Conservation (phyloP, 1,140 invertebrate species). For the Pararge aegeria region DNA sequence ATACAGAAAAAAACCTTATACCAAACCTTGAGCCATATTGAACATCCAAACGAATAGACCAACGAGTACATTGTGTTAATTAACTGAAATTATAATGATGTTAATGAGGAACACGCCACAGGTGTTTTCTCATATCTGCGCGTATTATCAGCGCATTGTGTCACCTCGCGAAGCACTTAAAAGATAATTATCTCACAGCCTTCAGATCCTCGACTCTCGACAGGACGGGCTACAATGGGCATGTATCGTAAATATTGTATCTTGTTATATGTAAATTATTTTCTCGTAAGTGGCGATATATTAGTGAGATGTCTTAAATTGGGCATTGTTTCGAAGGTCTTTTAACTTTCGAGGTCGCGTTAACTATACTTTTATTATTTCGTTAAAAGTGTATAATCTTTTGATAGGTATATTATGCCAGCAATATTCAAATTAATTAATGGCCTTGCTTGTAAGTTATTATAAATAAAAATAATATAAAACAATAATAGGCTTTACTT, state of each 20-base stretch:
- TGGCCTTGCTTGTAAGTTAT: too few relatives aligned
- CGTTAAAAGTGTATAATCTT: too few relatives aligned
- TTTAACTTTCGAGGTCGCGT: background rate
- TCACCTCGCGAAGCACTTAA: background rate
- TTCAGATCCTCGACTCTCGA: background rate
- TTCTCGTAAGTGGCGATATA: background rate
- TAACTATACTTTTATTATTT: too few relatives aligned
- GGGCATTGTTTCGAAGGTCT: background rate
- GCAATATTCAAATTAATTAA: too few relatives aligned
- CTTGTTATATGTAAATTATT: background rate
- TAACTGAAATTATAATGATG: background rate
- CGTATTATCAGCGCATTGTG: background rate
- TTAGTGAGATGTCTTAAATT: background rate
- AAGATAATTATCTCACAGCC: background rate
- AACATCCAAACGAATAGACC: too few relatives aligned
- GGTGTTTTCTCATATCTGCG: background rate
- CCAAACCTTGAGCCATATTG: too few relatives aligned
- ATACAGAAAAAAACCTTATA: too few relatives aligned
- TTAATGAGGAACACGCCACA: background rate
- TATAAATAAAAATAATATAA: too few relatives aligned
- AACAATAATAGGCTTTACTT: too few relatives aligned
- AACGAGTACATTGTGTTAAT: too few relatives aligned
- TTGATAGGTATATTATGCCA: too few relatives aligned
- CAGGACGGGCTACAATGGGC: background rate
- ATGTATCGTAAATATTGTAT: background rate